phyloP scores from a whole-genome alignment of 1,140 invertebrate genomes.

The Papilio machaon region DNA sequence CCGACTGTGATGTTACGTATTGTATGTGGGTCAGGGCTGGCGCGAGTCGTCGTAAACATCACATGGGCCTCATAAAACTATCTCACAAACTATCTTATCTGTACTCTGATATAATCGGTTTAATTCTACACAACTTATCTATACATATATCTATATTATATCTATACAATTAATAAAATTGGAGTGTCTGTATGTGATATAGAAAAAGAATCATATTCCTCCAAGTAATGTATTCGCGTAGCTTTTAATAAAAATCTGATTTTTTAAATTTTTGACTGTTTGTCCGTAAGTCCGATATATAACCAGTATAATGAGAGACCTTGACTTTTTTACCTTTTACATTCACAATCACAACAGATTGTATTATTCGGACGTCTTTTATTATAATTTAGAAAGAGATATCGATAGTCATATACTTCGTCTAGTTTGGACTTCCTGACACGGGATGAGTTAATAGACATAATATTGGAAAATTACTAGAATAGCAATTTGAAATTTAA shows the following conservation, averaged over 20 bases:
- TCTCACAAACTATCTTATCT: constrained; percentile 47
- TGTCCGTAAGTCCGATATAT: background rate
- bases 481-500: background rate
- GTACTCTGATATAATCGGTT: constrained; percentile 35
- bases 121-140: background rate
- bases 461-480: background rate
- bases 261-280: too few relatives aligned
- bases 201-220: too few relatives aligned
- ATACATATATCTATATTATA: too few relatives aligned
- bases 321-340: constrained; percentile 18
- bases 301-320: background rate
- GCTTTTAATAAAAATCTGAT: too few relatives aligned
- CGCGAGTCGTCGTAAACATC: constrained; percentile 42
- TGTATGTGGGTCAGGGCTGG: constrained; percentile 48
- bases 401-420: background rate
- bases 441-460: background rate
- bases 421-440: background rate
- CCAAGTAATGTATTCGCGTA: too few relatives aligned
- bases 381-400: background rate
- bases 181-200: too few relatives aligned
- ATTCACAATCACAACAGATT: constrained; percentile 2
- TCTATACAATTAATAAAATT: too few relatives aligned
- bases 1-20: constrained; percentile 34
- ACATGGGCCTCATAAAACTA: constrained; percentile 45
- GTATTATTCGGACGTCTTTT: background rate